A percentile compares a stretch with the other conserved stretches of the same genome.
Conservation (phyloP, 2,797 vertebrate species). For the Perdix hodgsoniae region DNA sequence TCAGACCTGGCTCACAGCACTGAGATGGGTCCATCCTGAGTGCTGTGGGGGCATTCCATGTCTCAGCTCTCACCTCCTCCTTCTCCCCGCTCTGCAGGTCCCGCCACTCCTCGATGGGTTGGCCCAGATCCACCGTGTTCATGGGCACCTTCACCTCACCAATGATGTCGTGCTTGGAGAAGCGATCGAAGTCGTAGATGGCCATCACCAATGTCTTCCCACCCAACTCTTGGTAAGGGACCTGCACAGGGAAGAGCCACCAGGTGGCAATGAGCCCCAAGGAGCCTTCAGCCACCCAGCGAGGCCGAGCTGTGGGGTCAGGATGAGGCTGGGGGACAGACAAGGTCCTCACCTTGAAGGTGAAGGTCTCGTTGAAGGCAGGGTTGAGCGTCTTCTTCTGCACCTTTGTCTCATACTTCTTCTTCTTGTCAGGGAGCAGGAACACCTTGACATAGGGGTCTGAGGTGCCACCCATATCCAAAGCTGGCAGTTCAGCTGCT, state of each 20-base stretch:
- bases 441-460: slow-evolving; percentile 97
- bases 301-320: rapidly evolving
- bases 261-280: rapidly evolving
- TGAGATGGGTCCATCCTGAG: rapidly evolving
- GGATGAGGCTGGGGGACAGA: not conserved
- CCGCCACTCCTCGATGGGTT: slow-evolving; percentile 95
- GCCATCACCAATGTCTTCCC: slow-evolving; percentile 96
- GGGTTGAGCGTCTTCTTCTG: slow-evolving; percentile 98
- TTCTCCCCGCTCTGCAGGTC: slow-evolving; percentile 96
- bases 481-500: slow-evolving; percentile 93
- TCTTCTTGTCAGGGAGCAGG: slow-evolving; percentile 97
- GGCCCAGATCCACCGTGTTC: slow-evolving; percentile 95
- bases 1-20: not conserved
- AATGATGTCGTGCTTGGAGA: slow-evolving; percentile 97
- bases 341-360: slow-evolving; percentile 88
- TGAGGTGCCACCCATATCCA: slow-evolving; percentile 96
- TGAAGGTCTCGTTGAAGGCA: slow-evolving; percentile 95
- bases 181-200: slow-evolving; percentile 97
- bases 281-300: rapidly evolving
- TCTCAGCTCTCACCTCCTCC: slow-evolving; percentile 87
- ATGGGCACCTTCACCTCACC: slow-evolving; percentile 95
- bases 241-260: slow-evolving; percentile 77
- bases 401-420: slow-evolving; percentile 97
- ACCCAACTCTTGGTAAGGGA: slow-evolving; percentile 95
- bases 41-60: not conserved